These are phyloP conservation scores for Oscheius sp. DNA, from an alignment of 2,888 invertebrate species.

Conservation along the genomic window DNA sequence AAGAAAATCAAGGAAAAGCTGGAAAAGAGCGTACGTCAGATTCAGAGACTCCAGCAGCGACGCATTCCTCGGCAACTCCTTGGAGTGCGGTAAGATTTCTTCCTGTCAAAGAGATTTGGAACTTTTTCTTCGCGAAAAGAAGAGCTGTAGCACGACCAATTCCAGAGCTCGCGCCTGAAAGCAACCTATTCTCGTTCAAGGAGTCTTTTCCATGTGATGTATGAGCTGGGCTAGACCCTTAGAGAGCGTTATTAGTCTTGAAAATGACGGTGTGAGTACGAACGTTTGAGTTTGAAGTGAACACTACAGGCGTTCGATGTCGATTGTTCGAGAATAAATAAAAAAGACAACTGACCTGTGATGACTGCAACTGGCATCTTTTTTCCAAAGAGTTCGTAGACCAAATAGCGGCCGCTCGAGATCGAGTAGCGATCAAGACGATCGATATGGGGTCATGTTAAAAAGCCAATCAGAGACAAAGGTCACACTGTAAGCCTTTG, in stretches of 20 bases:
- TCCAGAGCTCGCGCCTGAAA: slow-evolving; percentile 61
- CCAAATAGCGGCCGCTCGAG: background rate
- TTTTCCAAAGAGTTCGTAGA: background rate
- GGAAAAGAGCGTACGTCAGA: slow-evolving; percentile 38
- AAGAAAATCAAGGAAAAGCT: background rate
- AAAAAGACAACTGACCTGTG: slow-evolving; percentile 24
- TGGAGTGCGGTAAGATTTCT: slow-evolving; percentile 64
- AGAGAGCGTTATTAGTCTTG: background rate
- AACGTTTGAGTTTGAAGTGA: no score
- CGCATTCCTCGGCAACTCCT: slow-evolving; percentile 63
- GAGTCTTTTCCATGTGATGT: background rate
- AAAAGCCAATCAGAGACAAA: background rate
- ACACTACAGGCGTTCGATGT: no score
- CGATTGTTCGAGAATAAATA: background rate
- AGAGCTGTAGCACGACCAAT: slow-evolving; percentile 66
- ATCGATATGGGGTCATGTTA: background rate
- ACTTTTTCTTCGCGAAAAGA: slow-evolving; percentile 58
- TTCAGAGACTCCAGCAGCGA: slow-evolving; percentile 48
- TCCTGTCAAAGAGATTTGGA: slow-evolving; percentile 51
- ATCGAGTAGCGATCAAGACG: background rate
- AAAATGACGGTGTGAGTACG: no score
- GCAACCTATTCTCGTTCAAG: background rate
- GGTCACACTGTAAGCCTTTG: background rate
- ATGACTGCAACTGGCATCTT: slow-evolving; percentile 48
- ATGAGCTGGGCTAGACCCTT: background rate